Conservation (phyloP, 2,888 invertebrate genomes). For the Aethes cnicana region DNA sequence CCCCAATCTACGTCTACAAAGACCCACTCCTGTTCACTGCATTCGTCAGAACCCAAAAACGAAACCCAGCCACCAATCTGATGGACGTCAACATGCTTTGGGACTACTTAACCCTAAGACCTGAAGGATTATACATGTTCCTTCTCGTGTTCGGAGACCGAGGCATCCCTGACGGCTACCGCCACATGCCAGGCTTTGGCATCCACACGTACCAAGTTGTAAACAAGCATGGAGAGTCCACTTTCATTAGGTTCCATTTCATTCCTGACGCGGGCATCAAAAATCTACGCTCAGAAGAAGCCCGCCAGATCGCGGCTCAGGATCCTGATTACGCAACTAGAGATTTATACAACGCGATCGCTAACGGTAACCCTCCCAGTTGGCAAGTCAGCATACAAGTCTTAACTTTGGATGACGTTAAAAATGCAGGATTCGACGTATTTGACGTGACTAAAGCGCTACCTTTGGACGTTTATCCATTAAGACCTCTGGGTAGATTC, state of each 20-base stretch:
- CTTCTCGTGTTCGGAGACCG: conserved; percentile 92
- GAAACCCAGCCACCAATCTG: conserved; percentile 92
- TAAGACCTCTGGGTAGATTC: conserved; percentile 91
- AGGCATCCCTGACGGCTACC: conserved; percentile 93
- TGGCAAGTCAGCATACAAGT: conserved; percentile 91
- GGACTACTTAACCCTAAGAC: conserved; percentile 93
- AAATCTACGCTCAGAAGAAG: conserved; percentile 85
- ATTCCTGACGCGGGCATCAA: conserved; percentile 93
- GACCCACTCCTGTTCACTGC: conserved; percentile 93
- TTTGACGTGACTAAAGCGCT: conserved; percentile 95
- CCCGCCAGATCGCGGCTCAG: conserved; percentile 83
- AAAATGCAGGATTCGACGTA: conserved; percentile 89
- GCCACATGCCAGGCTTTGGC: conserved; percentile 95
- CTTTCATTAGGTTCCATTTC: conserved; percentile 94
- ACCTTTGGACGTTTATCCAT: conserved; percentile 88
- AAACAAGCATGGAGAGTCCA: conserved; percentile 85
- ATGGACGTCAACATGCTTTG: conserved; percentile 95
- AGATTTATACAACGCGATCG: conserved; percentile 93
- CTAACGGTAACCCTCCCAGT: conserved; percentile 85
- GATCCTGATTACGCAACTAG: conserved; percentile 94
- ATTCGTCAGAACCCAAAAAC: conserved; percentile 95
- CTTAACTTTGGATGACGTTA: conserved; percentile 91
- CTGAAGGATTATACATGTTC: conserved; percentile 92
- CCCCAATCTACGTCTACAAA: conserved; percentile 93
- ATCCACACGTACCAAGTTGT: conserved; percentile 94